Evolutionary conservation across 1,140 invertebrate genomes (phyloP), one percentile per base, ranked within the genome.

Genomic region (Hyles euphorbiae): DNA sequence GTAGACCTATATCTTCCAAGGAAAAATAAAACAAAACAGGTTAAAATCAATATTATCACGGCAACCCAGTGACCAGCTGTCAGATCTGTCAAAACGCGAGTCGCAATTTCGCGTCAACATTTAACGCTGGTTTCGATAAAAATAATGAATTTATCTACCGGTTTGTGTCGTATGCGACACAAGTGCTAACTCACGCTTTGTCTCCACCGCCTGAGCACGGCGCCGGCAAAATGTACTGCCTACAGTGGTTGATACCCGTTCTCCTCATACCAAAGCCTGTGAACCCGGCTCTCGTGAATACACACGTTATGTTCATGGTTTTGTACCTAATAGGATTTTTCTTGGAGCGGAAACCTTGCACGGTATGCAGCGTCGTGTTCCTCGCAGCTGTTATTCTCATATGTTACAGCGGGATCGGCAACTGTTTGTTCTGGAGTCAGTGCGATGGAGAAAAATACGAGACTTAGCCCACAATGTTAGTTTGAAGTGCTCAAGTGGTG

Each of bases 241-340:
- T 99, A 76, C 98, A 99, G 92, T 99, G 97, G 96, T 90, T 99
- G 70, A 96, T 99, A 71, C 98, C 98, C 53, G 97, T 99, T 53
- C 90, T 99, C 58, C 91, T 99, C 52, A 98, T 99, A 86, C 98
- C 98, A 63, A 99, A 99, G 89, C 98, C 98, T 46, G 92, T 97
- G 46, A 98, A 98, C 90, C 97, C 97, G 72, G 96, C 97, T 43
- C 90, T 98, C 32, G 91, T 98, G 60, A 96, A 98, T 85, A 98
- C 98, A 59, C 97, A 99, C 90, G 95, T 98, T 43, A 97, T 98
- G 95, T 98, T 99, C 81, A 96, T 99, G 92, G 94, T 96, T 46
- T 91, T 99, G 7, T 98, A 98, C 85, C 87, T 98, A 67, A 95
- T 97, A 66, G 96, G 97, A 68, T 97, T 97, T 84, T 99, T 99